Conservation (phyloP, 2,797 vertebrate genomes). For the Cyprinella venusta region DNA sequence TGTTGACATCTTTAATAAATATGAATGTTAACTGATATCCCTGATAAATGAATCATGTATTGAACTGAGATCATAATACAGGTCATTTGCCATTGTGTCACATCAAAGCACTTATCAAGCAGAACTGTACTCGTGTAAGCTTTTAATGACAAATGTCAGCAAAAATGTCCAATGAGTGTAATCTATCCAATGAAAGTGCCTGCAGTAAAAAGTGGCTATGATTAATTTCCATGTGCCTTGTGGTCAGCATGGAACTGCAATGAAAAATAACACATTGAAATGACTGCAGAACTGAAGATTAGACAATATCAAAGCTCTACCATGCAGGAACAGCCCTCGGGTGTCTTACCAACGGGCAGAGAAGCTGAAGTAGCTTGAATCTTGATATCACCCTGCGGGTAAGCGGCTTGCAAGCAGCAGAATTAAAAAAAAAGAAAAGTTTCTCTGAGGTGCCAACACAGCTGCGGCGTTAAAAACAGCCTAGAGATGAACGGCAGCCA, state of each 20-base stretch:
- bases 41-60: not conserved
- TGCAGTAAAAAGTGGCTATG: conserved; percentile 4
- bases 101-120: not conserved
- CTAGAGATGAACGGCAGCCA: not conserved
- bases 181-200: not conserved
- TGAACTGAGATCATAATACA: not conserved
- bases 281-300: conserved; percentile 16
- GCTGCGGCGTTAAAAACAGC: conserved; percentile 23
- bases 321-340: conserved; percentile 14
- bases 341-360: conserved; percentile 9
- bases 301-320: not conserved
- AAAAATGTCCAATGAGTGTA: conserved; percentile 9
- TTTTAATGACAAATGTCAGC: conserved; percentile 16
- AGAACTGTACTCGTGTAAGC: not conserved
- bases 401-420: conserved; percentile 1
- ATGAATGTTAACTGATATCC: not conserved
- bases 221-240: conserved; percentile 9
- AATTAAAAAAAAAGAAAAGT: not conserved
- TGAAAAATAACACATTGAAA: conserved; percentile 14
- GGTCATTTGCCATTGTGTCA: not conserved
- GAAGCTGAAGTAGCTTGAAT: conserved; percentile 37
- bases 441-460: conserved; percentile 25
- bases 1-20: not conserved
- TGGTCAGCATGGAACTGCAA: not conserved
- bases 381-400: conserved; percentile 20